These are phyloP conservation scores for Phyllostomus hastatus DNA, from an alignment of 2,113 vertebrate genomes.

Conservation along the genomic window DNA sequence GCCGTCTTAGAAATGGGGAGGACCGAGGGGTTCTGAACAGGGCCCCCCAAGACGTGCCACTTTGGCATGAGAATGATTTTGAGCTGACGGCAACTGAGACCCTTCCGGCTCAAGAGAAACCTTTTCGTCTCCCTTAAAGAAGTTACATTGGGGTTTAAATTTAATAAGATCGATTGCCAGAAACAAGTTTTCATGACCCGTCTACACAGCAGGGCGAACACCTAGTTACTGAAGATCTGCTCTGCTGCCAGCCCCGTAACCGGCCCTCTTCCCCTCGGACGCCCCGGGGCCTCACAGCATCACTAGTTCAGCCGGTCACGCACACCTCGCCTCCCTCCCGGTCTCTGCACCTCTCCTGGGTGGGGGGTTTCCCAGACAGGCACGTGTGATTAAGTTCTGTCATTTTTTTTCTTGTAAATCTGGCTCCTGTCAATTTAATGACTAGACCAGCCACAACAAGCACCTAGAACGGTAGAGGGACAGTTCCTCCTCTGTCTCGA, in stretches of 20 bases:
- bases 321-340: background rate
- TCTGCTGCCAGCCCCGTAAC: background rate
- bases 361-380: background rate
- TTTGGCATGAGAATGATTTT: background rate
- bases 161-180: background rate
- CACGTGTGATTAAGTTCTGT: background rate
- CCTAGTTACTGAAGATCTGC: background rate
- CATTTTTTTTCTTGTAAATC: background rate
- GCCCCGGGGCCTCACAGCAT: too few relatives aligned
- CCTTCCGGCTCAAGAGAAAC: background rate
- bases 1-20: background rate
- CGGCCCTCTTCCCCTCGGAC: background rate
- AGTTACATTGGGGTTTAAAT: background rate
- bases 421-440: background rate
- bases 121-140: background rate
- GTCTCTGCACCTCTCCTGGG: background rate
- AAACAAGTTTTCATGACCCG: background rate
- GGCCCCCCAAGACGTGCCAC: background rate
- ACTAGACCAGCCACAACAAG: too few relatives aligned
- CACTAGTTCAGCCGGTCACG: background rate
- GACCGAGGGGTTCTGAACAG: background rate
- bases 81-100: background rate
- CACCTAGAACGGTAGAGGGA: background rate
- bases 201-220: background rate
- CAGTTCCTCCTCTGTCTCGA: background rate